These are phyloP conservation scores for Crotalus tigris DNA, from an alignment of 2,113 vertebrate genomes.

Conservation along the genomic window DNA sequence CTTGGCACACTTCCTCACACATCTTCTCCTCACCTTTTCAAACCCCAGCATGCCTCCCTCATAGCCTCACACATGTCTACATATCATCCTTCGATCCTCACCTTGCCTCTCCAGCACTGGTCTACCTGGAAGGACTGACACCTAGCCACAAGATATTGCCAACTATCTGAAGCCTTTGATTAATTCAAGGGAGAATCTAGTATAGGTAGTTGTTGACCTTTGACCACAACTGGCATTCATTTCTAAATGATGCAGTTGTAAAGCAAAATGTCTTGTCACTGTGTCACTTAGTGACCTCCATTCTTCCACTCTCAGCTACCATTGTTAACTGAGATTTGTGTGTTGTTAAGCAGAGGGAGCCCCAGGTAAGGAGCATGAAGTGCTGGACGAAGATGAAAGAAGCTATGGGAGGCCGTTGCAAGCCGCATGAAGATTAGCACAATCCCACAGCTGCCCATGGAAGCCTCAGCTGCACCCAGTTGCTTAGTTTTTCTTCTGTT, in stretches of 20 bases:
- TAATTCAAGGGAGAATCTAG: not conserved
- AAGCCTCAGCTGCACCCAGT: not conserved
- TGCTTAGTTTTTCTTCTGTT: not conserved
- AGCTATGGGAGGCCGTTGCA: not conserved
- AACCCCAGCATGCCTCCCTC: not conserved
- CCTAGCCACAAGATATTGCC: not conserved
- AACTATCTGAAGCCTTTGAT: not conserved
- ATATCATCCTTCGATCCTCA: not conserved
- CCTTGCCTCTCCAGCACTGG: not conserved
- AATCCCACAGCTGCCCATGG: not conserved
- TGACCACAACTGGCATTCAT: not conserved
- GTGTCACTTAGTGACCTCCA: not conserved
- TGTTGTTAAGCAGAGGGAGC: not conserved
- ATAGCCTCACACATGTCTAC: not conserved
- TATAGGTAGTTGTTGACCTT: not conserved
- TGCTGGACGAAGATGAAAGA: not conserved
- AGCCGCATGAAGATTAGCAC: not conserved
- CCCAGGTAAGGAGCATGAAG: not conserved
- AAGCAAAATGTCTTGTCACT: not conserved
- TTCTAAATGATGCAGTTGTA: not conserved
- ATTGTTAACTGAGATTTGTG: not conserved
- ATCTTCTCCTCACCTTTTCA: not conserved
- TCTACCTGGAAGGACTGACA: not conserved
- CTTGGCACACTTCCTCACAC: not conserved
- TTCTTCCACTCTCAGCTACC: not conserved